A percentile compares a stretch with the other conserved stretches of the same genome.
Evolutionary conservation across 2,888 invertebrate species (phyloP).

Genomic region (Ophraella communa): DNA sequence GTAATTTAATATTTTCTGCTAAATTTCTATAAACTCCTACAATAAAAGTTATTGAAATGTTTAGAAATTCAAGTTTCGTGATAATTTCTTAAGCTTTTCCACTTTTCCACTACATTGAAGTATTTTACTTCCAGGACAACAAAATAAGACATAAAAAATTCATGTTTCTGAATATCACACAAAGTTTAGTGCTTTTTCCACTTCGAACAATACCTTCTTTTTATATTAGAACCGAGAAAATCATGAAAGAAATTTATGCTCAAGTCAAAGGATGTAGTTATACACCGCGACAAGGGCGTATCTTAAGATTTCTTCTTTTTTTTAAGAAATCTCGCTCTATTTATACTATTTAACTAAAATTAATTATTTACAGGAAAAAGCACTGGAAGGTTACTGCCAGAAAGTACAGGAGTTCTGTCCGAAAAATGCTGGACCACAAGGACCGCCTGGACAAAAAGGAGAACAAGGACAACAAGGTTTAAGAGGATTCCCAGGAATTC

Average conservation of each 20-base stretch:
- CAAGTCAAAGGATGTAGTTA: neutral
- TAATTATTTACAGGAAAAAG: conserved; percentile 71
- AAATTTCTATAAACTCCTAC: too few species aligned
- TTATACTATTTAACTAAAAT: neutral
- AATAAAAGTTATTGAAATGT: too few species aligned
- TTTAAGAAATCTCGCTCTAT: too few species aligned
- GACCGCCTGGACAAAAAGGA: conserved; percentile 73
- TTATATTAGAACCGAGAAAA: neutral
- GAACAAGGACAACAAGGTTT: conserved; percentile 73
- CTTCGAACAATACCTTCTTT: neutral
- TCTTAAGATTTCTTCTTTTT: neutral
- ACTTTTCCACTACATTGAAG: neutral
- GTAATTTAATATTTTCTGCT: too few species aligned
- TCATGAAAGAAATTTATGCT: neutral
- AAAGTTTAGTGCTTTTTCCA: neutral
- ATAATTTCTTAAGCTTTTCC: neutral
- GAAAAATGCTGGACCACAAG: conserved; percentile 48
- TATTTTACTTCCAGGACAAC: neutral
- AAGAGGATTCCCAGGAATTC: conserved; percentile 69
- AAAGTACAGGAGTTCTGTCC: conserved; percentile 81
- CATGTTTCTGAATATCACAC: neutral
- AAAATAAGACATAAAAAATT: neutral
- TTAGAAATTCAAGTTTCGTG: too few species aligned
- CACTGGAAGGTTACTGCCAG: conserved; percentile 84
- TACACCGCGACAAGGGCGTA: neutral